Evolutionary conservation across 1,140 invertebrate genomes (phyloP).

Genomic region (Trichonephila inaurata): DNA sequence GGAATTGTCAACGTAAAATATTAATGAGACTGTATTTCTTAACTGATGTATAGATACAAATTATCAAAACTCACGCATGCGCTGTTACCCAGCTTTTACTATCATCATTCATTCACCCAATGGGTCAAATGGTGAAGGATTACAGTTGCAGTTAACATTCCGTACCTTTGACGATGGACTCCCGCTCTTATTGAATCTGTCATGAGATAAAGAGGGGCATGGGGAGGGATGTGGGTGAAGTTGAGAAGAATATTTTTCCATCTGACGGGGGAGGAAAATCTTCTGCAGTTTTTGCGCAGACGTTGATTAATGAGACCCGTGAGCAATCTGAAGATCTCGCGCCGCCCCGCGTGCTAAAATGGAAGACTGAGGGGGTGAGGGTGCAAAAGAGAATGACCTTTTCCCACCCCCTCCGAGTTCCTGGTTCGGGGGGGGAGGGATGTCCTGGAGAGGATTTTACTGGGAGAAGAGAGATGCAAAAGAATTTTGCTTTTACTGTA

Average conservation of each 20-base stretch:
- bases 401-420: background rate
- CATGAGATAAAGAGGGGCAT: background rate
- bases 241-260: constrained; percentile 9
- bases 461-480: background rate
- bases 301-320: constrained; percentile 5
- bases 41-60: background rate
- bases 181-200: constrained; percentile 21
- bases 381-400: background rate
- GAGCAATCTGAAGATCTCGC: constrained; percentile 11
- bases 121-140: constrained; percentile 10
- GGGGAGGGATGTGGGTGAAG: background rate
- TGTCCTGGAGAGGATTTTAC: background rate
- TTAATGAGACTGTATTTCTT: no score
- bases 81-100: background rate
- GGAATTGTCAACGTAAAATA: no score
- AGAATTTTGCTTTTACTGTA: background rate
- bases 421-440: background rate
- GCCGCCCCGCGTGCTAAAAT: constrained; percentile 16
- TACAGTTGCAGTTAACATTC: constrained; percentile 26
- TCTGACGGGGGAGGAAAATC: constrained; percentile 20
- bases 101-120: background rate
- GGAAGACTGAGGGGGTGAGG: background rate
- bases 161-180: constrained; percentile 4
- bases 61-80: background rate
- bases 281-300: constrained; percentile 1